These are phyloP conservation scores for Hypercompe scribonia DNA, from an alignment of 2,888 invertebrate genomes.

Conservation along the genomic window DNA sequence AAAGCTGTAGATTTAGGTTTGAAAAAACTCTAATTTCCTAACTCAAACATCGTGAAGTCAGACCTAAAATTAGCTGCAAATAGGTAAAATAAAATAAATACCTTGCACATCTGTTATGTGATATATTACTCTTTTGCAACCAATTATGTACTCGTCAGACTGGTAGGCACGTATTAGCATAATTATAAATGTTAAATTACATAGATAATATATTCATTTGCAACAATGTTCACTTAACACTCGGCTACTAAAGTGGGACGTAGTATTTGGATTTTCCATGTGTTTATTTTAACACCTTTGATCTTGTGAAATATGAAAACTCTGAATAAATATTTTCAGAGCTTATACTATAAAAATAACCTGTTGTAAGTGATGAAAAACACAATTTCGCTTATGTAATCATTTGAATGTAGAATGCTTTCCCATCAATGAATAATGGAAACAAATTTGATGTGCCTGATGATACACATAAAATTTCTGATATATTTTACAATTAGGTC, in stretches of 20 bases:
- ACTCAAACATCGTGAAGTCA: slow-evolving; percentile 8
- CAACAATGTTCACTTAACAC: slow-evolving; percentile 37
- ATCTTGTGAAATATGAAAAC: slow-evolving; percentile 35
- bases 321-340: slow-evolving; percentile 28
- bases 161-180: slow-evolving; percentile 49
- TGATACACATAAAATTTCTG: neutral
- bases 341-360: slow-evolving; percentile 22
- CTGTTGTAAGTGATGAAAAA: slow-evolving; percentile 16
- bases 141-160: slow-evolving; percentile 37
- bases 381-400: slow-evolving; percentile 3
- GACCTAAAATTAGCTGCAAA: slow-evolving; percentile 15
- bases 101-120: slow-evolving; percentile 14
- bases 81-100: slow-evolving; percentile 30
- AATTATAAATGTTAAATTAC: slow-evolving; percentile 50
- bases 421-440: slow-evolving; percentile 2
- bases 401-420: neutral
- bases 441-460: neutral
- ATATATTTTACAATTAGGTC: neutral
- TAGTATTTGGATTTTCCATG: slow-evolving; percentile 22
- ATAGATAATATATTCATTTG: slow-evolving; percentile 50
- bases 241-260: slow-evolving; percentile 32
- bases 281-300: slow-evolving; percentile 31
- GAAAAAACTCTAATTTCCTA: neutral
- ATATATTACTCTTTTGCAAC: slow-evolving; percentile 44
- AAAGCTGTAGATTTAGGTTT: neutral